phyloP scores from a whole-genome alignment of 2,888 invertebrate genomes.

The Drosophila pseudotakahashii region DNA sequence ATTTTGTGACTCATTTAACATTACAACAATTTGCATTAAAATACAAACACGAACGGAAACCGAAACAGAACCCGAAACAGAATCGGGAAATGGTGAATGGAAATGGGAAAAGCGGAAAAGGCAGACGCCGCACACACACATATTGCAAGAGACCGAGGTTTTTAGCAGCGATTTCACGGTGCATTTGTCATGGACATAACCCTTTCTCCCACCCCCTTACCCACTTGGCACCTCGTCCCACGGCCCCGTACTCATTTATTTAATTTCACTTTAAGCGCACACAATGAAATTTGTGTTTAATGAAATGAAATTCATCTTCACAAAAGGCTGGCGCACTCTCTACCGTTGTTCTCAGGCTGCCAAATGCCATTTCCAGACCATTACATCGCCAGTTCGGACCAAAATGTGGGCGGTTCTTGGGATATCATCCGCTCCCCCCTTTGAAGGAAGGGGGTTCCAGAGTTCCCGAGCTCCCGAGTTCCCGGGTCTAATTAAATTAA shows the following conservation, averaged over 20 bases:
- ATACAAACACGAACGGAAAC: constrained; percentile 43
- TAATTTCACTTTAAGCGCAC: constrained; percentile 68
- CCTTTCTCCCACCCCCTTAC: background rate
- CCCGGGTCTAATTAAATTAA: constrained; percentile 76
- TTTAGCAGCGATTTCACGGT: constrained; percentile 63
- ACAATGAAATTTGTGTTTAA: constrained; percentile 73
- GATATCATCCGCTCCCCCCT: background rate
- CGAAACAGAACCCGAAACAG: constrained; percentile 10
- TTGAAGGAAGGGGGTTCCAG: background rate
- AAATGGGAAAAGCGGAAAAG: too few species aligned
- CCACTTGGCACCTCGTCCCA: constrained; percentile 12
- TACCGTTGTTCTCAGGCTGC: constrained; percentile 42
- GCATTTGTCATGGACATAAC: constrained; percentile 61
- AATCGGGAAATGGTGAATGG: constrained; percentile 3
- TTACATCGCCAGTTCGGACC: constrained; percentile 56
- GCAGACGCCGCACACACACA: constrained; percentile 5
- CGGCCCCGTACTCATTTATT: constrained; percentile 61
- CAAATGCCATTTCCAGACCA: constrained; percentile 77
- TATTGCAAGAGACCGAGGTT: constrained; percentile 16
- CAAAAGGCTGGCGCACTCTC: constrained; percentile 34
- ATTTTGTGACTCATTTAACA: constrained; percentile 77
- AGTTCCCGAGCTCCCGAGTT: constrained; percentile 41
- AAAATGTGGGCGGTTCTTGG: constrained; percentile 24
- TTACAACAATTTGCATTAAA: constrained; percentile 55
- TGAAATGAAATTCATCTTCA: constrained; percentile 72